Conservation (phyloP, 1,140 invertebrate genomes). For the Sogatella furcifera region DNA sequence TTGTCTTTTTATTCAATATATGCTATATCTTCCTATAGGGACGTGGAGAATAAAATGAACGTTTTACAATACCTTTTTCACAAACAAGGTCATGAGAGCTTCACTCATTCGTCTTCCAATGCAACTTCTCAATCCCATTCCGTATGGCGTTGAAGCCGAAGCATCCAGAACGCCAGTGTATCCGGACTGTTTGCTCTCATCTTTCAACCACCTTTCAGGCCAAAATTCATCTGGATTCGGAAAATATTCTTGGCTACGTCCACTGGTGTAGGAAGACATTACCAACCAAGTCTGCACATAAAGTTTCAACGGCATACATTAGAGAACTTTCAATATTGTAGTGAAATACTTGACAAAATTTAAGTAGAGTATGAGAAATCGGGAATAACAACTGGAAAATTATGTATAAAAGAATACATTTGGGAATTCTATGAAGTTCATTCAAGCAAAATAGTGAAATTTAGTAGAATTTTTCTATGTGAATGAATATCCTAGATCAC, state of each 20-base stretch:
- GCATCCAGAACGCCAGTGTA: conserved; percentile 38
- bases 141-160: conserved; percentile 71
- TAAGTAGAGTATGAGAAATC: too few relatives aligned
- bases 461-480: too few relatives aligned
- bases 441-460: too few relatives aligned
- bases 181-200: conserved; percentile 29
- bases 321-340: too few relatives aligned
- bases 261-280: conserved; percentile 69
- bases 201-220: conserved; percentile 65
- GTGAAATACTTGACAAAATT: too few relatives aligned
- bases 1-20: too few relatives aligned
- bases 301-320: too few relatives aligned
- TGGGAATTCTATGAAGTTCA: too few relatives aligned
- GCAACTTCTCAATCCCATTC: conserved; percentile 67
- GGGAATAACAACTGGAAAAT: too few relatives aligned
- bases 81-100: conserved; percentile 48
- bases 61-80: neutral
- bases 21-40: too few relatives aligned
- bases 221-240: conserved; percentile 51
- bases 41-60: neutral
- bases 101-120: conserved; percentile 71
- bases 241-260: conserved; percentile 59
- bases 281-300: conserved; percentile 57
- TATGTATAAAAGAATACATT: neutral
- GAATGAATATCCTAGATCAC: too few relatives aligned